Percentiles rank a stretch among this genome's conserved stretches.
Evolutionary conservation across 2,113 vertebrate species (phyloP).

Genomic region (Poeciliopsis prolifica): DNA sequence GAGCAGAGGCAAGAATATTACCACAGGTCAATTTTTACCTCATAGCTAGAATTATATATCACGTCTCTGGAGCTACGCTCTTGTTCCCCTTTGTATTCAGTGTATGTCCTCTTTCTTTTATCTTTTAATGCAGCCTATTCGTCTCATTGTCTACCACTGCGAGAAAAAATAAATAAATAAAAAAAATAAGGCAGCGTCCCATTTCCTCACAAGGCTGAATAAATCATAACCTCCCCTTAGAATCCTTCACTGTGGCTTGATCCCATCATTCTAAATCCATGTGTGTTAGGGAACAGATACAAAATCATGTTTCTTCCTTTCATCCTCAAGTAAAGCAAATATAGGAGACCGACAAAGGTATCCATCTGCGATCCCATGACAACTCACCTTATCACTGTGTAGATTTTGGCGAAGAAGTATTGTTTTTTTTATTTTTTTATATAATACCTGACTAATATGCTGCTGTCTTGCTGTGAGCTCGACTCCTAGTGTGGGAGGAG

Average conservation of each 20-base stretch:
- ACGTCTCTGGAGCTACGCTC: conserved; percentile 56
- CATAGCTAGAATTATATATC: conserved; percentile 66
- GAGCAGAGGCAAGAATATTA: conserved; percentile 26
- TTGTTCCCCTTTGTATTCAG: conserved; percentile 66
- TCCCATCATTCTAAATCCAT: conserved; percentile 41
- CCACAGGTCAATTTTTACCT: conserved; percentile 58
- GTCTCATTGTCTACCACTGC: conserved; percentile 68
- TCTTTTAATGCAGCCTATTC: conserved; percentile 78
- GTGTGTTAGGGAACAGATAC: conserved; percentile 38
- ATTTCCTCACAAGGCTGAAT: conserved; percentile 62
- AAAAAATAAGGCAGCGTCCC: conserved; percentile 57
- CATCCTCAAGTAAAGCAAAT: conserved; percentile 27
- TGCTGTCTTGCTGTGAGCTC: neutral
- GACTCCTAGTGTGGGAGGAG: conserved; percentile 11
- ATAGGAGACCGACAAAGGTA: conserved; percentile 11
- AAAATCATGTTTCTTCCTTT: conserved; percentile 4
- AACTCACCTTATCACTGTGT: conserved; percentile 12
- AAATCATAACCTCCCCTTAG: conserved; percentile 58
- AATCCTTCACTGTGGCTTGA: conserved; percentile 42
- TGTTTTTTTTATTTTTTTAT: neutral
- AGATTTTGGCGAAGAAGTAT: conserved; percentile 24
- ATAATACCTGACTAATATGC: conserved; percentile 29
- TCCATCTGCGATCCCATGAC: conserved; percentile 7
- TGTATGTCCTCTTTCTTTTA: conserved; percentile 68
- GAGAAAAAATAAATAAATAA: conserved; percentile 52